Base-by-base conservation (phyloP, 2,888 invertebrate genomes). In the Leptopilina drosophilae region DNA sequence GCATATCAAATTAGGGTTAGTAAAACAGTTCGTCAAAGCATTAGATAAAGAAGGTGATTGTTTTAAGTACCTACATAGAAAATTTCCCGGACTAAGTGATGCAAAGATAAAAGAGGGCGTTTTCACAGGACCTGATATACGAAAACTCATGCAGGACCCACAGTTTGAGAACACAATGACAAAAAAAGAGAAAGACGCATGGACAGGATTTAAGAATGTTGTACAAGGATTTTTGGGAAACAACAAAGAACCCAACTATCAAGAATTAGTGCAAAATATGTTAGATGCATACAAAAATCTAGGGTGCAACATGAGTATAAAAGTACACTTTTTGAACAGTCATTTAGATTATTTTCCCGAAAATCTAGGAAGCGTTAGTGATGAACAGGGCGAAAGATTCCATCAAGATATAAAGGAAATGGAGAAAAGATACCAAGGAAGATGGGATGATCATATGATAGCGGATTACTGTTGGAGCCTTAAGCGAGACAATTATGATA, bases 401-500 rank as follows among this genome's bases (percentile, higher is more conserved):
- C n/a, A n/a, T n/a, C n/a, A n/a, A n/a, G n/a, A n/a, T n/a, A n/a
- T n/a, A n/a, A n/a, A n/a, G n/a, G n/a, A n/a, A n/a, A n/a, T n/a
- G n/a, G n/a, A n/a, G n/a, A n/a, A n/a, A n/a, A n/a, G 89, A 78
- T 89, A 90, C 79, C 89, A 90, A 64, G 88, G 87, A 67, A 33
- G 67, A 40, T 67, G 40, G 8, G 67, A 67, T 5, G 6, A 3
- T 9, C 8, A 67, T 67, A 67, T 67, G 67, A 12, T 40, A n/a
- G 67, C 67, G 40, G 67, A 67, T 67, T 67, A 67, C 67, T 67
- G 40, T 14, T 69, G 46, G 69, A 9, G 69, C n/a, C 69, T 69
- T 42, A 69, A 69, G 46, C n/a, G 69, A 69, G 69, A 46, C 5
- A 69, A 69, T 40, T 69, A 69, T 12, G 46, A 69, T 8, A 12